A percentile compares a stretch with the other conserved stretches of the same genome.
Conservation (phyloP, 1,140 invertebrate genomes). For the Drosophila sulfurigaster region DNA sequence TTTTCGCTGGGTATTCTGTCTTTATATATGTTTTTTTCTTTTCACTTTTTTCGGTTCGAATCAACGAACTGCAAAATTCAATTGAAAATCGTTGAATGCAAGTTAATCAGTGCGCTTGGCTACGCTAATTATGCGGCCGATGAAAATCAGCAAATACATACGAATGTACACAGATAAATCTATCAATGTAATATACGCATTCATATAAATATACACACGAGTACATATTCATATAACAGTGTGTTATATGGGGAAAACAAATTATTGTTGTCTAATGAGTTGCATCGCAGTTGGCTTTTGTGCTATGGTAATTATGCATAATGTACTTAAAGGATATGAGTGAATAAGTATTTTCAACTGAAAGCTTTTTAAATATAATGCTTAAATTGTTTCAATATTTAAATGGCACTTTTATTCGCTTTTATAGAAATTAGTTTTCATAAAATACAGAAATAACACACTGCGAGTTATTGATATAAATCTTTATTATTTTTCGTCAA, state of each 20-base stretch:
- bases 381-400: not conserved
- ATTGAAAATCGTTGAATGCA: constrained; percentile 82
- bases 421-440: too few relatives aligned
- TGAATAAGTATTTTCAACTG: not conserved
- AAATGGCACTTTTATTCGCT: not conserved
- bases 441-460: too few relatives aligned
- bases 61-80: constrained; percentile 83
- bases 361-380: not conserved
- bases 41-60: constrained; percentile 65
- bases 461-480: too few relatives aligned
- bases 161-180: constrained; percentile 29
- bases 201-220: not conserved
- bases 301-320: constrained; percentile 26
- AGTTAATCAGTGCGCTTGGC: constrained; percentile 82
- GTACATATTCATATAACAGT: constrained; percentile 1
- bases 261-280: constrained; percentile 56
- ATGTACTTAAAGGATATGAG: constrained; percentile 7
- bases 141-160: constrained; percentile 34
- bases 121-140: constrained; percentile 80
- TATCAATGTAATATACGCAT: constrained; percentile 25
- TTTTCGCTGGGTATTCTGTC: constrained; percentile 27
- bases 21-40: constrained; percentile 30
- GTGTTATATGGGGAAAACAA: constrained; percentile 24
- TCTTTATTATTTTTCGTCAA: too few relatives aligned
- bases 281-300: constrained; percentile 43